A percentile compares a stretch with the other conserved stretches of the same genome.
phyloP scores from a whole-genome alignment of 35 echinoderm and acorn worm genomes.

The Apostichopus japonicus region DNA sequence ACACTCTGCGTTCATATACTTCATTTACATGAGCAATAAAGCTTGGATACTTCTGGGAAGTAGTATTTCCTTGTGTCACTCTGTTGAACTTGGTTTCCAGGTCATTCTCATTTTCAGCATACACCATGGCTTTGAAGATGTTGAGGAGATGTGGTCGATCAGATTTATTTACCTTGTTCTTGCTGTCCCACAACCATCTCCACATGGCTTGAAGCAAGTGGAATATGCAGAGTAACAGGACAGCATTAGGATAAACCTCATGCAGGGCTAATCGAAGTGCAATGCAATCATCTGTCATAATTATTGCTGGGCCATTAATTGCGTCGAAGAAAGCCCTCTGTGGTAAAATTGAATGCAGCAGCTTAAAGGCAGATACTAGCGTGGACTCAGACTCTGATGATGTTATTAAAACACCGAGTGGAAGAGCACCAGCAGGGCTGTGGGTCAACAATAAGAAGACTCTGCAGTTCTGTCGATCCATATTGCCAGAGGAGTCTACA shows the following conservation, averaged over 20 bases:
- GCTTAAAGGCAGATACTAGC: slow-evolving; percentile 36
- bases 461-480: no score
- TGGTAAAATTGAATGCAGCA: slow-evolving; percentile 33
- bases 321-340: slow-evolving; percentile 25
- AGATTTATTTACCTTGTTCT: slow-evolving; percentile 4
- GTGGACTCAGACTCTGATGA: slow-evolving; percentile 41
- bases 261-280: slow-evolving; percentile 36
- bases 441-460: slow-evolving; percentile 58
- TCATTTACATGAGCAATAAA: background rate
- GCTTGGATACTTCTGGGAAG: slow-evolving; percentile 15
- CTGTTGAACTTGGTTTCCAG: slow-evolving; percentile 8
- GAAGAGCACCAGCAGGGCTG: slow-evolving; percentile 40
- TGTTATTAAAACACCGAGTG: slow-evolving; percentile 57
- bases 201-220: slow-evolving; percentile 71
- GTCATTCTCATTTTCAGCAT: slow-evolving; percentile 29
- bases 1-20: slow-evolving; percentile 40
- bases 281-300: slow-evolving; percentile 69
- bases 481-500: no score
- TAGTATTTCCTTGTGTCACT: slow-evolving; percentile 11
- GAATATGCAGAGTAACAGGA: slow-evolving; percentile 64
- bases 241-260: slow-evolving; percentile 21
- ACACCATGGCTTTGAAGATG: slow-evolving; percentile 18
- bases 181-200: slow-evolving; percentile 77
- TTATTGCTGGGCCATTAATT: slow-evolving; percentile 21
- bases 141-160: background rate